Conservation (phyloP, 2,797 vertebrate genomes). For the Aphelocoma californica region DNA sequence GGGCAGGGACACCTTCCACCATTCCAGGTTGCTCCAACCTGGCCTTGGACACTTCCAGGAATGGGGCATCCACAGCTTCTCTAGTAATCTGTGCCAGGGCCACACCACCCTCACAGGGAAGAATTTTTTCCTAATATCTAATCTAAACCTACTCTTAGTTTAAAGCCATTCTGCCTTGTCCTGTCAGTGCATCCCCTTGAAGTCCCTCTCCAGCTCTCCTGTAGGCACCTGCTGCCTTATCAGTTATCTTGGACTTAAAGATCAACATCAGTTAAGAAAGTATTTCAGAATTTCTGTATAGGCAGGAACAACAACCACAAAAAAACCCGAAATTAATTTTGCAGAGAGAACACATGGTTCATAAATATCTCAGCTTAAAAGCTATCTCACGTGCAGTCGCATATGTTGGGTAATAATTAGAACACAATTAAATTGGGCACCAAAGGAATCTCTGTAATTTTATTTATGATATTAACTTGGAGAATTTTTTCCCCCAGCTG, state of each 20-base stretch:
- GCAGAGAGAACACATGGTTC: neutral
- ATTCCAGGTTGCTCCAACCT: fast-evolving
- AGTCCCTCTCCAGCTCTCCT: neutral
- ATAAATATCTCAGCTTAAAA: conserved; percentile 15
- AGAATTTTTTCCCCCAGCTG: neutral
- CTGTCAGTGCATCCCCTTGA: neutral
- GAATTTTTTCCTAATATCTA: neutral
- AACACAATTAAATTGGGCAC: neutral
- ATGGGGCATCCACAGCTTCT: neutral
- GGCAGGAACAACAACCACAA: neutral
- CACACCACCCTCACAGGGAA: neutral
- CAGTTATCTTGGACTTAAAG: neutral
- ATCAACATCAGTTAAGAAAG: neutral
- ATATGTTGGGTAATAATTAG: conserved; percentile 16
- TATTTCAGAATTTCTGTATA: neutral
- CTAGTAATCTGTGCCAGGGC: neutral
- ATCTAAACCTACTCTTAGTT: neutral
- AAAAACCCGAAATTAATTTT: neutral
- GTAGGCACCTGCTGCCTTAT: neutral
- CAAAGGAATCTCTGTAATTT: conserved; percentile 25
- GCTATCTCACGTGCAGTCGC: neutral
- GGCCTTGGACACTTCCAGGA: neutral
- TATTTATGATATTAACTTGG: conserved; percentile 14
- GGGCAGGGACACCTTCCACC: neutral
- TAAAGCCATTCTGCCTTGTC: neutral